Base-by-base conservation (phyloP, 2,888 invertebrate genomes). In the Rhamphomyia laevipes region DNA sequence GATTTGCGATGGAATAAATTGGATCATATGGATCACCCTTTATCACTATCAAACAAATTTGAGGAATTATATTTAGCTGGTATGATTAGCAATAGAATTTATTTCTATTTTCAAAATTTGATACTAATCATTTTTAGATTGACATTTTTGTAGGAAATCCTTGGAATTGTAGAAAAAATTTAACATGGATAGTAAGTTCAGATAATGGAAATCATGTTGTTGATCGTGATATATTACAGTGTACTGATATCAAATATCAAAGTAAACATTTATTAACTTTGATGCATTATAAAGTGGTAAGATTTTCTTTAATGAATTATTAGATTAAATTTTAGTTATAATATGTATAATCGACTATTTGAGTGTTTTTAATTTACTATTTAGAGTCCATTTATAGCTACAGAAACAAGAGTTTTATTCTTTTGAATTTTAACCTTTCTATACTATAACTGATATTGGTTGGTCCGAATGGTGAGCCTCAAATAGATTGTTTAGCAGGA, bases 1-100 rank as follows among this genome's bases (percentile, higher is more conserved):
- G 70, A 71, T 50, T 57, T 71, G 45, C 62, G 70, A 47, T 68
- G 65, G 62, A 71, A 71, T 55, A 61, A 66, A 51, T 51, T 71
- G 5, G 59, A 64, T n/a, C 63, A 64, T 15, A 54, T 71, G 49
- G 70, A 70, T 18, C 60, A 63, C 15, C 64, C 67, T 0, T 52
- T 67, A 21, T 40, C 61, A 10, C 51, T 68, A 43, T 63, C 69
- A 3, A 57, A 56, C 17, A 51, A 52, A 43, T 63, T 70, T 43
- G 56, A 66, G 50, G 53, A 63, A 21, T 55, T 70, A 0, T 68
- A 63, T 50, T 55, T 70, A 49, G 61, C 62, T 38, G 67, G 69
- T 63, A 59, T 38, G 3, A 13, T 1, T 38, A n/a, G n/a, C n/a
- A n/a, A 13, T 30, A 16, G 11, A 13, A 31, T 33, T 44, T 40